Conservation (phyloP, 2,888 invertebrate species). For the Tineola bisselliella region DNA sequence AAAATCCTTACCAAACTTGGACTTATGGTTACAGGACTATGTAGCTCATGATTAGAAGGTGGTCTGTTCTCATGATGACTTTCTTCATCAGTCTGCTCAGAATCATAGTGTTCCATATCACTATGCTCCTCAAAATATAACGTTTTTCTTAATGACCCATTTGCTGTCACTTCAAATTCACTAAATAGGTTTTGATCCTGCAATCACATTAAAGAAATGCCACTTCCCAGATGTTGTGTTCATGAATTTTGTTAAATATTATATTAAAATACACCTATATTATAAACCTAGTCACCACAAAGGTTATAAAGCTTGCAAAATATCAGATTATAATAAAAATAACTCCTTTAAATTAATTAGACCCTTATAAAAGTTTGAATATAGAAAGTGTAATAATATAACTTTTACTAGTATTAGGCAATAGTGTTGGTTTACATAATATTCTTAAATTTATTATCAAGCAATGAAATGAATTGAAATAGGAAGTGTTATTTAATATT, state of each 20-base stretch:
- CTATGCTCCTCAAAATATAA: conserved; percentile 55
- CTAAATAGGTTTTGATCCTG: conserved; percentile 51
- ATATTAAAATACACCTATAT: too few relatives aligned
- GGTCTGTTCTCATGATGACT: conserved; percentile 32
- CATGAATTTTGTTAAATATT: neutral
- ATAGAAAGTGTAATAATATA: too few relatives aligned
- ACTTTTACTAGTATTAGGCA: too few relatives aligned
- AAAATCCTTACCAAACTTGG: conserved; percentile 45
- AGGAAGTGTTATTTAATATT: neutral
- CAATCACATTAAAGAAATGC: neutral
- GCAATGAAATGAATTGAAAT: neutral
- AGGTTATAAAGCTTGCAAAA: too few relatives aligned
- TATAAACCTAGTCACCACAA: too few relatives aligned
- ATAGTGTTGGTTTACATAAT: too few relatives aligned
- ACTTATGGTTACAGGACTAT: conserved; percentile 45
- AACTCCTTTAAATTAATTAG: too few relatives aligned
- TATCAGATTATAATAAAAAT: too few relatives aligned
- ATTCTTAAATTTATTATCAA: too few relatives aligned
- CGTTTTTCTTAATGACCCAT: conserved; percentile 51
- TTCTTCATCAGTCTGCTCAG: conserved; percentile 57
- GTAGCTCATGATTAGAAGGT: conserved; percentile 40
- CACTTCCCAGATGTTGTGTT: neutral
- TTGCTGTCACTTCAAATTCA: conserved; percentile 55
- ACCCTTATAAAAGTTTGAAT: too few relatives aligned
- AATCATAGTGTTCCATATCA: conserved; percentile 54